Evolutionary conservation across 1,140 invertebrate genomes (phyloP), one percentile per base, ranked within the genome.

Genomic region (Triops cancriformis): DNA sequence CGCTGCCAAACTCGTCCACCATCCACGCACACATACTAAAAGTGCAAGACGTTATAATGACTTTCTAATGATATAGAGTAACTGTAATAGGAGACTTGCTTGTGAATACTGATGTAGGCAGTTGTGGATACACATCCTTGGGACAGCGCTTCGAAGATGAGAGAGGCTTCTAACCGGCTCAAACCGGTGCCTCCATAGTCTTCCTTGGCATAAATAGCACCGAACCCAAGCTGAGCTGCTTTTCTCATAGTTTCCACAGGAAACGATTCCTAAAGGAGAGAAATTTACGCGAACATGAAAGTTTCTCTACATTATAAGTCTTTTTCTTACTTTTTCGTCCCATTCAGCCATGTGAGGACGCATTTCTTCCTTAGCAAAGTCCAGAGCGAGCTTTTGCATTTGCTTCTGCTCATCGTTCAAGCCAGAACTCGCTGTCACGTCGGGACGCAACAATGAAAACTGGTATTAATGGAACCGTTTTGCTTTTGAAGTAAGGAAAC

Each of bases 1-100:
- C 87, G 42, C 87, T 92, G 0, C 90, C 96, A 72, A 94, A 89
- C 83, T 93, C 92, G 82, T 92, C 91, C 73, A 98, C 90, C 88
- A 90, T 89, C 88, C 80, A 97, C 1, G 85, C 84, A 83, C 87
- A 88, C 88, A 89, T 89, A 80, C 87, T 88, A 80, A 72, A 82
- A 82, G 73, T 79, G 78, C 37, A 72, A 80, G n/a, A n/a, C n/a
- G n/a, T n/a, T n/a, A n/a, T n/a, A n/a, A n/a, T n/a, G n/a, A n/a
- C n/a, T n/a, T n/a, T n/a, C n/a, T n/a, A n/a, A n/a, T n/a, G n/a
- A n/a, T n/a, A n/a, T n/a, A n/a, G n/a, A n/a, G n/a, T n/a, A n/a
- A n/a, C n/a, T n/a, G n/a, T n/a, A n/a, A n/a, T n/a, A n/a, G n/a
- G n/a, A n/a, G n/a, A n/a, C 83, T 79, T 85, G 88, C 87, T 89